phyloP scores from a whole-genome alignment of 92 coral and sea anemone genomes.

The Porites rus region DNA sequence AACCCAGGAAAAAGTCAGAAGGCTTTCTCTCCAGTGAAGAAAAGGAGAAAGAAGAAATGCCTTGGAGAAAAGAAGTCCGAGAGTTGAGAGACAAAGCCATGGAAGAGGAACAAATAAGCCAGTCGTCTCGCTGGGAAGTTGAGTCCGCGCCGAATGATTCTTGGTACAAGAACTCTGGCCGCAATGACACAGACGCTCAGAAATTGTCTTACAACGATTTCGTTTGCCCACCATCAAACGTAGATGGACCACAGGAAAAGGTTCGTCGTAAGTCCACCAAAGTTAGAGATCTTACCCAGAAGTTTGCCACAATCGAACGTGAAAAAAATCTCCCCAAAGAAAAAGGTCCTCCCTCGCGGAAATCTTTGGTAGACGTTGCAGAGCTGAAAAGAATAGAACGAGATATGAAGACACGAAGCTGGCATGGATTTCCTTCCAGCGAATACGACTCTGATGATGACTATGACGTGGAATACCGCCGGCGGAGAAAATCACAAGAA shows the following conservation, averaged over 20 bases:
- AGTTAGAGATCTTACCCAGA: constrained; percentile 73
- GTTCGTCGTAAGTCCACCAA: constrained; percentile 52
- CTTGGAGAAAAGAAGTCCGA: constrained; percentile 55
- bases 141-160: constrained; percentile 21
- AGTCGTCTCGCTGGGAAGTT: constrained; percentile 25
- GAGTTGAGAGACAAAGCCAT: constrained; percentile 28
- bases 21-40: constrained; percentile 23
- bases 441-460: constrained; percentile 56
- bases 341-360: constrained; percentile 70
- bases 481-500: constrained; percentile 25
- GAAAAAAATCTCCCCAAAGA: constrained; percentile 64
- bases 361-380: constrained; percentile 80
- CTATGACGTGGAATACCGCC: constrained; percentile 13
- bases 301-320: constrained; percentile 67
- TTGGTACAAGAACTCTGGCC: neutral
- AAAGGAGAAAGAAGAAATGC: constrained; percentile 51
- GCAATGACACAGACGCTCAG: neutral
- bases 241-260: constrained; percentile 1
- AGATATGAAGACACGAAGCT: constrained; percentile 62
- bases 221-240: constrained; percentile 61
- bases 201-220: constrained; percentile 57
- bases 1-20: constrained; percentile 28
- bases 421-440: constrained; percentile 54
- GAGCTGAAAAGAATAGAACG: constrained; percentile 83
- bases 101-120: constrained; percentile 31